A percentile compares a stretch with the other conserved stretches of the same genome.
Evolutionary conservation across 2,888 invertebrate species (phyloP).

Genomic region (Agonopterix heracliana): DNA sequence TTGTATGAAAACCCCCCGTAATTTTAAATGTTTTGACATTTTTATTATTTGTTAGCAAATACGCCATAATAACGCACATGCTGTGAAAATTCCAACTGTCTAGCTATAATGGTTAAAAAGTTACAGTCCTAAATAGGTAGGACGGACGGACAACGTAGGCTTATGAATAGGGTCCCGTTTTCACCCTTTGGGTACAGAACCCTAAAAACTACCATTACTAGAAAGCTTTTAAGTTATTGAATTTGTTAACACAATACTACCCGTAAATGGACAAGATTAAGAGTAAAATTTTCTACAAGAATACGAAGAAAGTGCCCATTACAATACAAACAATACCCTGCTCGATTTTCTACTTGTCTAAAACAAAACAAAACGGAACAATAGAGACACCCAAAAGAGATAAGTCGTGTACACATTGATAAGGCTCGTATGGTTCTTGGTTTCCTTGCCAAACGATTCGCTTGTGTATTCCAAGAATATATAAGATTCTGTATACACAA

Average conservation of each 20-base stretch:
- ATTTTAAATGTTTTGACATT: too few species aligned
- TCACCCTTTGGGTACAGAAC: too few species aligned
- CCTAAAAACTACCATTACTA: neutral
- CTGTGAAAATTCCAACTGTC: too few species aligned
- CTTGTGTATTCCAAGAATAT: constrained; percentile 8
- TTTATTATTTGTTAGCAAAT: too few species aligned
- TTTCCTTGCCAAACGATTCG: constrained; percentile 10
- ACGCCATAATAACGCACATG: too few species aligned
- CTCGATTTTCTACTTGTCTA: neutral
- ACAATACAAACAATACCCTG: neutral
- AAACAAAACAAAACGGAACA: neutral
- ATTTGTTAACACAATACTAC: neutral
- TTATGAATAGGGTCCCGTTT: too few species aligned
- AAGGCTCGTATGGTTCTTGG: neutral
- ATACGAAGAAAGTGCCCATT: neutral
- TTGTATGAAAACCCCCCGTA: neutral
- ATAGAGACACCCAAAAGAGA: neutral
- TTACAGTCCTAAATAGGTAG: too few species aligned
- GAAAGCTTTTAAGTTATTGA: neutral
- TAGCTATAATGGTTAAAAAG: too few species aligned
- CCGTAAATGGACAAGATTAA: neutral
- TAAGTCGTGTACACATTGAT: constrained; percentile 1
- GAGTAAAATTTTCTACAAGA: neutral
- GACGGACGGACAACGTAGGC: too few species aligned
- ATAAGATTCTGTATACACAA: constrained; percentile 5